These are phyloP conservation scores for Ruditapes philippinarum DNA, from an alignment of 1,140 invertebrate species.

Conservation along the genomic window DNA sequence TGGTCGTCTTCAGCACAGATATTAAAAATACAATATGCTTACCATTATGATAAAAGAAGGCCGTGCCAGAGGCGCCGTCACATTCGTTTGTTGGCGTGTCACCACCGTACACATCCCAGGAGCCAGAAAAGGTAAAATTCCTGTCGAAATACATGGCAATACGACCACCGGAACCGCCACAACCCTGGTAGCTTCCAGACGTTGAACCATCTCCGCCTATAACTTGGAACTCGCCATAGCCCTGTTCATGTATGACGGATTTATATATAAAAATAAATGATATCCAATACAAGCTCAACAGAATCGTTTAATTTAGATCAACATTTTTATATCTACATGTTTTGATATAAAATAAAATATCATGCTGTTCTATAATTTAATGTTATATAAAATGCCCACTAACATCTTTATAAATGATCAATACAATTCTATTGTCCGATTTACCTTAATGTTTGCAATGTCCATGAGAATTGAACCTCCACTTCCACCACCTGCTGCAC, in stretches of 20 bases:
- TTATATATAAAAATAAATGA: too few relatives aligned
- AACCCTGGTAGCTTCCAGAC: constrained; percentile 55
- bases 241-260: too few relatives aligned
- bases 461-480: constrained; percentile 78
- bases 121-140: constrained; percentile 78
- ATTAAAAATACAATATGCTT: too few relatives aligned
- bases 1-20: too few relatives aligned
- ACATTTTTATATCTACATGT: too few relatives aligned
- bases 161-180: constrained; percentile 77
- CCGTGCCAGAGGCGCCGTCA: constrained; percentile 79
- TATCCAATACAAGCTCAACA: too few relatives aligned
- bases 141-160: constrained; percentile 78
- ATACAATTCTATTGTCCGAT: not conserved
- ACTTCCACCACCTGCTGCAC: constrained; percentile 77
- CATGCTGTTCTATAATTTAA: too few relatives aligned
- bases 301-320: too few relatives aligned
- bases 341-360: too few relatives aligned
- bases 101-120: constrained; percentile 79
- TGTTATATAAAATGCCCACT: too few relatives aligned
- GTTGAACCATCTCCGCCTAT: constrained; percentile 75
- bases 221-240: constrained; percentile 78
- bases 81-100: constrained; percentile 60
- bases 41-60: constrained; percentile 82
- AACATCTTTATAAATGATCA: too few relatives aligned
- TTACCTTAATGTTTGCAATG: constrained; percentile 75